Evolutionary conservation across 1,140 invertebrate genomes (phyloP), one percentile per base, ranked within the genome.

Genomic region (Eriosoma lanigerum): DNA sequence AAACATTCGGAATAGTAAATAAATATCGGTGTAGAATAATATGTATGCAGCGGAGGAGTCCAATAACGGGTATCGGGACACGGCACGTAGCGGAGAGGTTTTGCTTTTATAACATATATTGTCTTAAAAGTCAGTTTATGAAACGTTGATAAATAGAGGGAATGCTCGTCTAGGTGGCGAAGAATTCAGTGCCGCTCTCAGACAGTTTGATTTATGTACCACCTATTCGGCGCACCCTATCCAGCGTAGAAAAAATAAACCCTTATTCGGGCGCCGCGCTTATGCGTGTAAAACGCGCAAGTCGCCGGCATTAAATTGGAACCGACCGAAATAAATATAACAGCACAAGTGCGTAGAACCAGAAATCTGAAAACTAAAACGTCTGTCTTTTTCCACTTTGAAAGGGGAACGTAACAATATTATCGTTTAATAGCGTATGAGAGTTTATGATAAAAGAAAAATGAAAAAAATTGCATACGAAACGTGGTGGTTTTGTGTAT

Each of bases 91-190:
- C 3, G 12, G 52, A 60, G 26, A 78, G 56, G 75, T 62, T 26
- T 78, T 62, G 56, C 62, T 62, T 44, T 78, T 78, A 62, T 62
- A 56, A 4, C 3, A 4, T 70, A 75, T 62, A 62, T 78, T 62
- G 56, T 78, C 75, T 78, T 60, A 62, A 78, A 78, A 78, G 75
- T 78, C 75, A 58, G 75, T 78, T 46, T 78, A 62, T 62, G 56
- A 46, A 78, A 78, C 75, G 56, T 78, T 78, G 75, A 78, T 78
- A 62, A 78, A 78, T 78, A 78, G n/a, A 46, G 21, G 29, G 75
- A 78, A 38, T 24, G 75, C 38, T 62, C 29, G 75, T 62, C 75
- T 78, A 78, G 75, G 56, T 62, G 54, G 56, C 38, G 75, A 26
- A 78, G 75, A 78, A 46, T 72, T 72, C 48, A 19, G 12, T 13